Evolutionary conservation across 2,113 vertebrate species (phyloP).

Genomic region (Perca flavescens): DNA sequence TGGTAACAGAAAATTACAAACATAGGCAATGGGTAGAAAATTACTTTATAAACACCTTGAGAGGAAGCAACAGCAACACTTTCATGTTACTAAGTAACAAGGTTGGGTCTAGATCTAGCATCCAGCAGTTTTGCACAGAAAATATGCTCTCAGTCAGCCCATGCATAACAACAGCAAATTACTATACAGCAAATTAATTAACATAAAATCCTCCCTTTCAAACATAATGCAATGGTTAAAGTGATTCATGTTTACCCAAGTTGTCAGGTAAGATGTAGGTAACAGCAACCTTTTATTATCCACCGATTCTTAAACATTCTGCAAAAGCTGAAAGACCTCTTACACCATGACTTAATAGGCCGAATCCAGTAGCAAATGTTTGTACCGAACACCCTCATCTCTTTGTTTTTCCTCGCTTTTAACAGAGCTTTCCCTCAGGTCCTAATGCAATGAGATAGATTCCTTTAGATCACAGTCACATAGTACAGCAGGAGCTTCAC

Average conservation of each 20-base stretch:
- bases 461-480: constrained; percentile 58
- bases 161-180: constrained; percentile 4
- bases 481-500: constrained; percentile 56
- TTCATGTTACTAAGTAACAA: constrained; percentile 51
- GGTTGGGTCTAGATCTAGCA: neutral
- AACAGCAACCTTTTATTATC: constrained; percentile 7
- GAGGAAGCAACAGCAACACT: constrained; percentile 7
- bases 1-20: constrained; percentile 1
- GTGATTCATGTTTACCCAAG: neutral
- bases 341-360: constrained; percentile 11
- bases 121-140: constrained; percentile 4
- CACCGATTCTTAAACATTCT: constrained; percentile 5
- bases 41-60: neutral
- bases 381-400: constrained; percentile 26
- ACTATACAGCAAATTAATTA: constrained; percentile 19
- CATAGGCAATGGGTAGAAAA: neutral
- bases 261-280: constrained; percentile 40
- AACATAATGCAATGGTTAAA: neutral
- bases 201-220: neutral
- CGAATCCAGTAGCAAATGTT: constrained; percentile 23
- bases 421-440: constrained; percentile 37
- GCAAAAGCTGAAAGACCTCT: constrained; percentile 24
- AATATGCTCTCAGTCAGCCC: constrained; percentile 6
- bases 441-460: constrained; percentile 62
- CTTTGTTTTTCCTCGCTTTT: constrained; percentile 25